A percentile compares a stretch with the other conserved stretches of the same genome.
phyloP scores from a whole-genome alignment of 1,140 invertebrate genomes.

The Copidosoma floridanum region DNA sequence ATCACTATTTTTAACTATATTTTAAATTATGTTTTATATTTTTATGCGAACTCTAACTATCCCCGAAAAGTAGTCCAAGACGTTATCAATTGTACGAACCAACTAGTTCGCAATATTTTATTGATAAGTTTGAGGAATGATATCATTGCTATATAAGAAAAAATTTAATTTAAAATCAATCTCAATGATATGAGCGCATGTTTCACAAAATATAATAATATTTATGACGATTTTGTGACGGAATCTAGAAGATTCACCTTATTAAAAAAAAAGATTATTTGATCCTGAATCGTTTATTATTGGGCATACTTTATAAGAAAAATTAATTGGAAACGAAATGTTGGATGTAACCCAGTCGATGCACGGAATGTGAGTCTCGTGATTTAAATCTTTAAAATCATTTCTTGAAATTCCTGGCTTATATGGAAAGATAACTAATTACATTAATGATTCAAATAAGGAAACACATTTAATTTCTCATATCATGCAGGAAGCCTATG shows the following conservation, averaged over 20 bases:
- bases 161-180: too few relatives aligned
- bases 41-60: too few relatives aligned
- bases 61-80: too few relatives aligned
- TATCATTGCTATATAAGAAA: too few relatives aligned
- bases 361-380: not conserved
- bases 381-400: not conserved
- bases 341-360: not conserved
- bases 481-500: not conserved
- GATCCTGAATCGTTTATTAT: slow-evolving; percentile 13
- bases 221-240: too few relatives aligned
- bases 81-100: too few relatives aligned
- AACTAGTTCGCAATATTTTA: too few relatives aligned
- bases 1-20: too few relatives aligned
- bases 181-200: too few relatives aligned
- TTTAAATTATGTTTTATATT: too few relatives aligned
- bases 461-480: not conserved
- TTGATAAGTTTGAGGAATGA: too few relatives aligned
- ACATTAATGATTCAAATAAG: not conserved
- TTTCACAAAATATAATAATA: too few relatives aligned
- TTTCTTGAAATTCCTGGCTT: not conserved
- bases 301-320: not conserved
- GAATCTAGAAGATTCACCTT: slow-evolving; percentile 13
- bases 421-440: not conserved
- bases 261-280: slow-evolving; percentile 10
- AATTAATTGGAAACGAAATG: not conserved